Conservation (phyloP, 2,113 vertebrate genomes). For the Microcebus murinus region DNA sequence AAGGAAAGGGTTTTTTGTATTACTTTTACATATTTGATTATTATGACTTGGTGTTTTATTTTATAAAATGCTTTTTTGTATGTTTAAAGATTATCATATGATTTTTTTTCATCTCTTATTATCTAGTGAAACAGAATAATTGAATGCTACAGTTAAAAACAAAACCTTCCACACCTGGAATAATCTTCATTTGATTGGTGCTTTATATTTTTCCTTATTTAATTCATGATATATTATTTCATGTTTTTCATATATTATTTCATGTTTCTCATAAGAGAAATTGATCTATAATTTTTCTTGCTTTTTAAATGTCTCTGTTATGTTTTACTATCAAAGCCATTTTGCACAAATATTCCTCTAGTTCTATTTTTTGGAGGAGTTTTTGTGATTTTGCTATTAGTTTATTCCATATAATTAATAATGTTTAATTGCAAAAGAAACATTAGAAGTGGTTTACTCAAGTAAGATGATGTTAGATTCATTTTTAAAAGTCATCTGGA, state of each 20-base stretch:
- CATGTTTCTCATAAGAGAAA: neutral
- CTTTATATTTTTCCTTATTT: neutral
- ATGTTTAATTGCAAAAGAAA: neutral
- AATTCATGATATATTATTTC: neutral
- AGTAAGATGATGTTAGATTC: neutral
- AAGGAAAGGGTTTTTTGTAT: neutral
- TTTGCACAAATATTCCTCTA: neutral
- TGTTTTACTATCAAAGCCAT: neutral
- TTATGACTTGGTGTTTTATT: neutral
- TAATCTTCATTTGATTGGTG: neutral
- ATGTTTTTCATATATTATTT: neutral
- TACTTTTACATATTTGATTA: neutral
- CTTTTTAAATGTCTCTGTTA: neutral
- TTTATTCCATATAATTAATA: neutral
- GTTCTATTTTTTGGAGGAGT: neutral
- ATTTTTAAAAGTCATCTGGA: neutral
- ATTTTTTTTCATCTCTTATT: neutral
- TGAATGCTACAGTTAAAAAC: neutral
- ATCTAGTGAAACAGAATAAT: neutral
- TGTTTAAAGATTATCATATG: neutral
- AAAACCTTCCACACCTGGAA: neutral
- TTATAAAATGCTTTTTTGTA: neutral
- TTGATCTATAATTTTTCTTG: neutral
- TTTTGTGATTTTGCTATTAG: neutral
- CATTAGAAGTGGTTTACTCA: neutral